Evolutionary conservation across 53 echinoderm and acorn worm species (phyloP).

Genomic region (Echinometra lucunter): DNA sequence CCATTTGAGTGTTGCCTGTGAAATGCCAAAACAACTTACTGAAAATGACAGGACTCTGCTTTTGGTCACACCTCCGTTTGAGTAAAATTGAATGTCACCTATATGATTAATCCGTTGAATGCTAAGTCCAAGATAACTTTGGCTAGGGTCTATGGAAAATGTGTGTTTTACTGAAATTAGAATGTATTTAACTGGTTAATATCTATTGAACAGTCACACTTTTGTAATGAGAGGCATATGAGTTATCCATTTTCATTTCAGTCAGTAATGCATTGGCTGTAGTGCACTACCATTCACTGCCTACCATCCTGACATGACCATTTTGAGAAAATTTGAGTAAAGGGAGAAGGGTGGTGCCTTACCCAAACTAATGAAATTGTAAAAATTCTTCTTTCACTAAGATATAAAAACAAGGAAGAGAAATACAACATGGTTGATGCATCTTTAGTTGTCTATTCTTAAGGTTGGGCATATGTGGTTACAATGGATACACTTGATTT

Average conservation of each 20-base stretch:
- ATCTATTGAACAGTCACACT: not conserved
- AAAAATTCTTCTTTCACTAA: no score
- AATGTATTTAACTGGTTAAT: no score
- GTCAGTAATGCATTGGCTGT: not conserved
- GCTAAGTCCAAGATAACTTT: no score
- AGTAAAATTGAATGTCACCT: not conserved
- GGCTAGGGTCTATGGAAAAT: no score
- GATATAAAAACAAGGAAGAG: no score
- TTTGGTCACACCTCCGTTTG: not conserved
- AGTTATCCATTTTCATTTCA: not conserved
- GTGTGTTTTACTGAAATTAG: no score
- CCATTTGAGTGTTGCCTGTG: not conserved
- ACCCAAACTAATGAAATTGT: no score
- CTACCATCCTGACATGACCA: not conserved
- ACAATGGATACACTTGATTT: no score
- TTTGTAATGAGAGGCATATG: not conserved
- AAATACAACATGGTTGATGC: no score
- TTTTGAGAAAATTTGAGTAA: not conserved
- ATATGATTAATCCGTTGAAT: no score
- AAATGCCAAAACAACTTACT: not conserved
- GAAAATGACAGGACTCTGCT: not conserved
- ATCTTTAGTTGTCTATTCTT: no score
- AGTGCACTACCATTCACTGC: not conserved
- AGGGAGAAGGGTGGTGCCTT: not conserved
- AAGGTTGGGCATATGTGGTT: no score